A percentile compares a stretch with the other conserved stretches of the same genome.
Evolutionary conservation across 2,888 invertebrate genomes (phyloP).

Genomic region (Clanis bilineata): DNA sequence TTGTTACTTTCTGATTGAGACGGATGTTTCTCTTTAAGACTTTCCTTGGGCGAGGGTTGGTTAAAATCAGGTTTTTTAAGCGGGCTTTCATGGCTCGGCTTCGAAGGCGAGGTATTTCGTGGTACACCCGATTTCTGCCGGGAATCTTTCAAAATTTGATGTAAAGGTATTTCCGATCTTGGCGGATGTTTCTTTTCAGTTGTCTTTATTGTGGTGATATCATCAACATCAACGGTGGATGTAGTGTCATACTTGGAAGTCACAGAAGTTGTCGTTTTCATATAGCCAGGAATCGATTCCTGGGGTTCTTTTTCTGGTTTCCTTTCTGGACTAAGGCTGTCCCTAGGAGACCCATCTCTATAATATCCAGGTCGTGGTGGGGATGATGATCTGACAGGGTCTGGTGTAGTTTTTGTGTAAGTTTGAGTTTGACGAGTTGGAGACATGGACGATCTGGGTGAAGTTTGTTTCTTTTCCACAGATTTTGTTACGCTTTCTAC

Average conservation of each 20-base stretch:
- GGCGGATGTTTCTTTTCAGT: slow-evolving; percentile 13
- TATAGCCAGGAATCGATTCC: slow-evolving; percentile 21
- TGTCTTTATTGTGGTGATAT: slow-evolving; percentile 5
- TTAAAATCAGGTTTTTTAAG: slow-evolving; percentile 13
- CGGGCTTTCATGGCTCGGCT: neutral
- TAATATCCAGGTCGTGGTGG: slow-evolving; percentile 17
- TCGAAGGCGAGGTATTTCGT: neutral
- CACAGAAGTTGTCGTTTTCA: slow-evolving; percentile 28
- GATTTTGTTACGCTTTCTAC: slow-evolving; percentile 16
- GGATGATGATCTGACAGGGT: neutral
- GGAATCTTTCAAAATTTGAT: slow-evolving; percentile 3
- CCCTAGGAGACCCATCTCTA: slow-evolving; percentile 22
- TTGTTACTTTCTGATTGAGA: slow-evolving; percentile 7
- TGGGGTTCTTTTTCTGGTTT: slow-evolving; percentile 23
- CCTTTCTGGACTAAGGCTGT: slow-evolving; percentile 36
- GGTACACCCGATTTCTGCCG: neutral
- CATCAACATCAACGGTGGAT: slow-evolving; percentile 1
- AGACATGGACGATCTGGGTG: slow-evolving; percentile 9
- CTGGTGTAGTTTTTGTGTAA: neutral
- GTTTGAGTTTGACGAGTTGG: slow-evolving; percentile 19
- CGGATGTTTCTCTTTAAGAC: slow-evolving; percentile 21
- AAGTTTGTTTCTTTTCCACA: slow-evolving; percentile 13
- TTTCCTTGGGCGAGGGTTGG: slow-evolving; percentile 21
- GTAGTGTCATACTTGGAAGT: slow-evolving; percentile 30
- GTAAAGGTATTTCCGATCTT: neutral